Evolutionary conservation across 30 jellyfish, hydroid and myxozoan species (phyloP), one percentile per base, ranked within the genome.

Genomic region (Hydra vulgaris): DNA sequence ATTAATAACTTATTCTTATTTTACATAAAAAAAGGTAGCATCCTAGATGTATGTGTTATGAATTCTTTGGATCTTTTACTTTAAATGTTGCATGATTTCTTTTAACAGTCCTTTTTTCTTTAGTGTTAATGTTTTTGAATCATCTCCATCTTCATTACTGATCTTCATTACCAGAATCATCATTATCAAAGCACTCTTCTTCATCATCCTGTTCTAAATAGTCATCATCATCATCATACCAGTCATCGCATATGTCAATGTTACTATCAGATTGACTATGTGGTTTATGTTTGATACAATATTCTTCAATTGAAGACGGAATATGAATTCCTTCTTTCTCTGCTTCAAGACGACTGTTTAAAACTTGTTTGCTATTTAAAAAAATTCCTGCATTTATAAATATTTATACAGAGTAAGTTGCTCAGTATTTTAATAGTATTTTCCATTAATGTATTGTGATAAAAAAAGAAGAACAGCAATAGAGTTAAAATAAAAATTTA

Each of bases 171-270:
- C 97, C 97, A 21, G 97, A 91, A 56, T 91, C 97, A 80, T 91
- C 97, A 78, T 91, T 86, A 75, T 84, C 95, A 82, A 91, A 86
- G 52, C 96, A 89, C 55, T 89, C 97, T 68, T 91, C 95, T 78
- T 86, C 96, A 71, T 82, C 80, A 25, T 90, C 95, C 25, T 81
- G 85, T 8, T 81, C 89, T 12, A 69, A 85, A 22, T 81, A 56
- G 16, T 91, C 97, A 69, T 91, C 95, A 76, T 87, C 70, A 76
- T 91, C 97, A 53, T 91, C 97, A 83, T 91, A 91, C 97, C 97
- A 91, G 83, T 91, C 97, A 70, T 91, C 97, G 73, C 95, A 81
- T 52, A 82, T 76, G 83, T 91, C 97, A 86, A 86, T 73, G 70
- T 81, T 82, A 74, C 86, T 79, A 77, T 86, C 95, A 18, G 95